phyloP scores from a whole-genome alignment of 1,140 invertebrate species.

The Reticulitermes speratus region DNA sequence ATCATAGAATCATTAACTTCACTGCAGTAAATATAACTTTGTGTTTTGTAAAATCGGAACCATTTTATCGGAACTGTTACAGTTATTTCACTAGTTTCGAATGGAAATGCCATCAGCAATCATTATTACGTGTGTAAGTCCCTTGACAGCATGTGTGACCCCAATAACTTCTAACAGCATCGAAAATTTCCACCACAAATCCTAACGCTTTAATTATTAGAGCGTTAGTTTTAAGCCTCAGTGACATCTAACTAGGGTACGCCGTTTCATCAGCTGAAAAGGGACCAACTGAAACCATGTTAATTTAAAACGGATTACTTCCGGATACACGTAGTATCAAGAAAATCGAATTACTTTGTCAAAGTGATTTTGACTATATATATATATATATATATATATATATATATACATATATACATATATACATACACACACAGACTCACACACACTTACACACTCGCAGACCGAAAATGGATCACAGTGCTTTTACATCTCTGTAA shows the following conservation, averaged over 20 bases:
- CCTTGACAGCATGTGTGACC: background rate
- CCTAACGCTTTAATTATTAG: constrained; percentile 8
- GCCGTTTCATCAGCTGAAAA: background rate
- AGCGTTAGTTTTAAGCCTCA: constrained; percentile 11
- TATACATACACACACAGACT: too few species aligned
- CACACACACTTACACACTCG: too few species aligned
- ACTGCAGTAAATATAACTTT: too few species aligned
- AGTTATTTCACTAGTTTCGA: too few species aligned
- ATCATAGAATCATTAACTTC: too few species aligned
- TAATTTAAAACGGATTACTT: constrained; percentile 18
- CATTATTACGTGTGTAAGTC: background rate
- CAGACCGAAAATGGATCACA: background rate
- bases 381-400: too few species aligned
- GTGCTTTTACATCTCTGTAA: background rate
- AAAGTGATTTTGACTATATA: constrained; percentile 5
- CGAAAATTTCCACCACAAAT: constrained; percentile 8
- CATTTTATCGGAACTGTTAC: too few species aligned
- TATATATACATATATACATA: too few species aligned
- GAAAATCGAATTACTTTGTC: constrained; percentile 17
- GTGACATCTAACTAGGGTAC: background rate
- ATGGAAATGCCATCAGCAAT: background rate
- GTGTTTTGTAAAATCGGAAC: too few species aligned
- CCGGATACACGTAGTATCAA: background rate
- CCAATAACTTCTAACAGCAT: background rate
- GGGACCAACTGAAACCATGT: constrained; percentile 3